Conservation (phyloP, 2,888 invertebrate species). For the Amphimallon solstitiale region DNA sequence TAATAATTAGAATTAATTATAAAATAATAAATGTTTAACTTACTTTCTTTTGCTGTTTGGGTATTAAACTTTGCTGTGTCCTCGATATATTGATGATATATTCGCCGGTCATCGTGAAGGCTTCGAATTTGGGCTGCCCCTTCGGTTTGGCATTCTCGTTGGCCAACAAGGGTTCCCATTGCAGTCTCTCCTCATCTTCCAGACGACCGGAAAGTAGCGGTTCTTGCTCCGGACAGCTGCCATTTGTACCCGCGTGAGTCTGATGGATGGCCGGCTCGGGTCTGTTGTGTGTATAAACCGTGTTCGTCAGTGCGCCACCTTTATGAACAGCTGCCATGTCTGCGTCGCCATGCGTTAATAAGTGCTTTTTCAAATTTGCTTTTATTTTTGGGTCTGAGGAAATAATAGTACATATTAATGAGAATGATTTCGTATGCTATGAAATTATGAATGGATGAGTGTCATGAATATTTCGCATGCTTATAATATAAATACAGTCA, state of each 20-base stretch:
- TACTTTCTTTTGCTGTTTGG: constrained; percentile 70
- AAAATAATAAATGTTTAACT: constrained; percentile 48
- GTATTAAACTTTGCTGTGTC: constrained; percentile 75
- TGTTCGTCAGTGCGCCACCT: constrained; percentile 63
- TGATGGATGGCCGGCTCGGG: constrained; percentile 62
- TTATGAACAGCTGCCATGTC: constrained; percentile 65
- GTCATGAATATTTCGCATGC: not conserved
- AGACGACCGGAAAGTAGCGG: constrained; percentile 61
- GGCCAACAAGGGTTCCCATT: constrained; percentile 66
- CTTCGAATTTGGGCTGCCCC: constrained; percentile 77
- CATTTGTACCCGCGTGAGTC: constrained; percentile 64
- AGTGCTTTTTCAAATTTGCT: constrained; percentile 78
- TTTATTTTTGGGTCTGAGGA: constrained; percentile 86
- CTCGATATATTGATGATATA: constrained; percentile 92
- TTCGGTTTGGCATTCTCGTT: constrained; percentile 57
- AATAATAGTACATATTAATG: constrained; percentile 30
- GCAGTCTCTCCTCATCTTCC: constrained; percentile 65
- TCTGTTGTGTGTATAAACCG: constrained; percentile 58
- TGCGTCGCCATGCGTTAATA: constrained; percentile 66
- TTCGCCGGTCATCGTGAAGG: constrained; percentile 98
- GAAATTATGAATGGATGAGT: not conserved
- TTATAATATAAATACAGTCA: not conserved
- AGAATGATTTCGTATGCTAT: not conserved
- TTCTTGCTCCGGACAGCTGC: constrained; percentile 67
- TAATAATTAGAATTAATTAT: not conserved